Evolutionary conservation across 2,113 vertebrate genomes (phyloP).

Genomic region (Gracilinanus agilis): DNA sequence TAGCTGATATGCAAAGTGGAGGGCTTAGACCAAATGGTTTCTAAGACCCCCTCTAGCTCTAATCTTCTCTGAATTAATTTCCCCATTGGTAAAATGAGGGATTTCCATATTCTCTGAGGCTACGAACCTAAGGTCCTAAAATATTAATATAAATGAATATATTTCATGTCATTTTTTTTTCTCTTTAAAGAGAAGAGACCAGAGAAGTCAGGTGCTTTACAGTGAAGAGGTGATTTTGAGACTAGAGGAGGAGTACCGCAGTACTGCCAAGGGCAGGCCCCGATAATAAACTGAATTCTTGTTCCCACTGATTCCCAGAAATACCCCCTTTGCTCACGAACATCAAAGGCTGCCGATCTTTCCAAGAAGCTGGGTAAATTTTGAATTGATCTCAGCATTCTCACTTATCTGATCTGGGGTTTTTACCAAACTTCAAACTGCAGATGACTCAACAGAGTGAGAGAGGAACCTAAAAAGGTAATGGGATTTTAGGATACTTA

Average conservation of each 20-base stretch:
- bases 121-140: not conserved
- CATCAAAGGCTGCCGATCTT: not conserved
- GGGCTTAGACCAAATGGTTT: not conserved
- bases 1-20: not conserved
- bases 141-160: not conserved
- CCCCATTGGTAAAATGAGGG: not conserved
- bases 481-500: not conserved
- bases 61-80: not conserved
- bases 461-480: not conserved
- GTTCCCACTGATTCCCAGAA: constrained; percentile 2
- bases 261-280: not conserved
- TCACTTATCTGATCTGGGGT: not conserved
- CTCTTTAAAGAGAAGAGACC: not conserved
- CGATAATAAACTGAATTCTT: not conserved
- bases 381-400: not conserved
- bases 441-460: not conserved
- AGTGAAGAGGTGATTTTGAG: not conserved
- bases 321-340: not conserved
- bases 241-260: not conserved
- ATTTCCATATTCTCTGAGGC: not conserved
- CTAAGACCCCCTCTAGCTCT: not conserved
- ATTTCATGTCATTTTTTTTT: not conserved
- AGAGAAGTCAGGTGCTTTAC: not conserved
- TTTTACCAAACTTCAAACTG: not conserved
- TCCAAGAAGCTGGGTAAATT: not conserved